A percentile compares a stretch with the other conserved stretches of the same genome.
phyloP scores from a whole-genome alignment of 2,797 vertebrate genomes.

The Pipistrellus pygmaeus region DNA sequence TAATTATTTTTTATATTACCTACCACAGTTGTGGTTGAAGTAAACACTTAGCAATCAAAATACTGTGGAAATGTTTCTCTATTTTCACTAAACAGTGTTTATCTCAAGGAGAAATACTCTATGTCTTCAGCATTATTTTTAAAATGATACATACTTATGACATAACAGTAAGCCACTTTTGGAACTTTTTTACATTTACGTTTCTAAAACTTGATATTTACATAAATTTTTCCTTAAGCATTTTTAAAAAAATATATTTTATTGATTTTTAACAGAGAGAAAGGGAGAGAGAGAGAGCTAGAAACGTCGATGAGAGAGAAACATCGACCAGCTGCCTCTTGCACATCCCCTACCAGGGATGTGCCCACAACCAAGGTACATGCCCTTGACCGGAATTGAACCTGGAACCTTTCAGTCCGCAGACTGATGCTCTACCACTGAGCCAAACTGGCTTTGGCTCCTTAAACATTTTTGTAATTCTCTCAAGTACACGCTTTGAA shows the following conservation, averaged over 20 bases:
- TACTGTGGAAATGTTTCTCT: conserved; percentile 64
- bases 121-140: conserved; percentile 74
- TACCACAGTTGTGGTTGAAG: conserved; percentile 42
- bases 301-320: too few species aligned
- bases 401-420: too few species aligned
- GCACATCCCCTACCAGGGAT: too few species aligned
- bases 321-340: too few species aligned
- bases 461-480: conserved; percentile 64
- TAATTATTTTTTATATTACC: conserved; percentile 45
- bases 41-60: conserved; percentile 72
- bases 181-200: conserved; percentile 68
- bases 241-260: not conserved
- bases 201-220: conserved; percentile 72
- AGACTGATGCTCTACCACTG: too few species aligned
- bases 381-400: too few species aligned
- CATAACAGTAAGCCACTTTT: conserved; percentile 67
- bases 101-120: conserved; percentile 78
- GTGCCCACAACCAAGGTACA: too few species aligned
- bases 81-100: conserved; percentile 76
- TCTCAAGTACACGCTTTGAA: conserved; percentile 47
- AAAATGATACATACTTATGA: conserved; percentile 86
- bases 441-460: not conserved
- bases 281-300: too few species aligned
- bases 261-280: too few species aligned
- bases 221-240: conserved; percentile 66